Evolutionary conservation across 2,888 invertebrate species (phyloP).

Genomic region (Trichopoda pennipes): DNA sequence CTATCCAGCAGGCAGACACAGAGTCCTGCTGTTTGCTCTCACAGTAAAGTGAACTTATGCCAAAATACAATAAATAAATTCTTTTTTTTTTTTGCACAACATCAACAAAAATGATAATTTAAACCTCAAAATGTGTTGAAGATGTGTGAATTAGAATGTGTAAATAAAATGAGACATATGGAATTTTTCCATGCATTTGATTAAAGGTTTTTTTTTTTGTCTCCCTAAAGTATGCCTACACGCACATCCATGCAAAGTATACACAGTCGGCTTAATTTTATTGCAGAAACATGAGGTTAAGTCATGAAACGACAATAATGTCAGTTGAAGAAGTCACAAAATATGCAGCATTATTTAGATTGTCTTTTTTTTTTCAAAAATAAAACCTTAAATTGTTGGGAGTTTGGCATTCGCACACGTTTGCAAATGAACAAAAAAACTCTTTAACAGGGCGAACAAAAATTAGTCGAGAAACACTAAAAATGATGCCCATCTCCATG

Average conservation of each 20-base stretch:
- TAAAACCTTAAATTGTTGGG: not conserved
- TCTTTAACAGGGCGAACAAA: no score
- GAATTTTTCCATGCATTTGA: conserved; percentile 20
- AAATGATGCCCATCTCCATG: no score
- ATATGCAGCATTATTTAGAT: conserved; percentile 6
- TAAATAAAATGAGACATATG: conserved; percentile 19
- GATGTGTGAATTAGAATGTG: conserved; percentile 9
- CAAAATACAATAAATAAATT: conserved; percentile 48
- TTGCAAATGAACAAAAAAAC: not conserved
- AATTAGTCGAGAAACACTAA: no score
- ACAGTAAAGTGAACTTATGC: not conserved
- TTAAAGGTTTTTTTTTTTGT: conserved; percentile 10
- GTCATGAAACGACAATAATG: not conserved
- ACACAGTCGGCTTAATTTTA: conserved; percentile 12
- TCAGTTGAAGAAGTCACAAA: conserved; percentile 4
- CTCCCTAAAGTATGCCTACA: conserved; percentile 1
- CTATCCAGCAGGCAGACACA: not conserved
- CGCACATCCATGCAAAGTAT: not conserved
- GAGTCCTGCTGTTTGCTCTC: no score
- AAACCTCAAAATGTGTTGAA: conserved; percentile 1
- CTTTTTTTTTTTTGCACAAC: conserved; percentile 43
- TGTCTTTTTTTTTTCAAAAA: conserved; percentile 7
- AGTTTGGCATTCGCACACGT: not conserved
- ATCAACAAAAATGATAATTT: conserved; percentile 23
- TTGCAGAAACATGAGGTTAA: not conserved